phyloP scores from a whole-genome alignment of 92 coral and sea anemone genomes.

The Zoanthus sansibaricus region DNA sequence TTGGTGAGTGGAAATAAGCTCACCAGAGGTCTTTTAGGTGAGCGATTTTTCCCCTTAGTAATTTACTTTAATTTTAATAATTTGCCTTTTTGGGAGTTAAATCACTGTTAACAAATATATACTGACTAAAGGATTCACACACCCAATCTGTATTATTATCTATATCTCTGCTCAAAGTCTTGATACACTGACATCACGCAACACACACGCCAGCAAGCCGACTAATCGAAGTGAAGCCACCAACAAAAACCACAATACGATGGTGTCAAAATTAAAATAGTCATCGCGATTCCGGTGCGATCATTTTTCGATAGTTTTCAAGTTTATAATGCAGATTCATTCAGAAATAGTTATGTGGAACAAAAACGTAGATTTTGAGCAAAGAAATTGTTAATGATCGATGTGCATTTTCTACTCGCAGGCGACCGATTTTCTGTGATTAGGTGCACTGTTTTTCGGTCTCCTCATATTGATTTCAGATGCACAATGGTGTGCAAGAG shows the following conservation, averaged over 20 bases:
- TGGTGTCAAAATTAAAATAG: neutral
- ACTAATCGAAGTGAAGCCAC: neutral
- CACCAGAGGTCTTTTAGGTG: too few species aligned
- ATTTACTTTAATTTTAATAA: neutral
- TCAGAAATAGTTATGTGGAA: neutral
- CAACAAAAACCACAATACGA: neutral
- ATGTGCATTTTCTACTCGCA: neutral
- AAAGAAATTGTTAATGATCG: neutral
- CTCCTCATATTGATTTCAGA: neutral
- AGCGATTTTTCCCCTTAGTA: neutral
- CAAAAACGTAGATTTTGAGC: neutral
- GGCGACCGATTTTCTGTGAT: neutral
- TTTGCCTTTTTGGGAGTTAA: neutral
- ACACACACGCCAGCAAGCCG: neutral
- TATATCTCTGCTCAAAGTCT: neutral
- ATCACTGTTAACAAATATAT: neutral
- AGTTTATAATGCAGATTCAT: neutral
- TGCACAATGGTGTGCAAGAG: too few species aligned
- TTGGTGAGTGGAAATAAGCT: too few species aligned
- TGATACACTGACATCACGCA: neutral
- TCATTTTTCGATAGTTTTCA: neutral
- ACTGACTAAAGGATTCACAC: neutral
- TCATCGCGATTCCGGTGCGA: neutral
- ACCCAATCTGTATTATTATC: neutral
- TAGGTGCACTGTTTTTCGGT: neutral